phyloP scores from a whole-genome alignment of 2,113 vertebrate species.

The Aix galericulata region DNA sequence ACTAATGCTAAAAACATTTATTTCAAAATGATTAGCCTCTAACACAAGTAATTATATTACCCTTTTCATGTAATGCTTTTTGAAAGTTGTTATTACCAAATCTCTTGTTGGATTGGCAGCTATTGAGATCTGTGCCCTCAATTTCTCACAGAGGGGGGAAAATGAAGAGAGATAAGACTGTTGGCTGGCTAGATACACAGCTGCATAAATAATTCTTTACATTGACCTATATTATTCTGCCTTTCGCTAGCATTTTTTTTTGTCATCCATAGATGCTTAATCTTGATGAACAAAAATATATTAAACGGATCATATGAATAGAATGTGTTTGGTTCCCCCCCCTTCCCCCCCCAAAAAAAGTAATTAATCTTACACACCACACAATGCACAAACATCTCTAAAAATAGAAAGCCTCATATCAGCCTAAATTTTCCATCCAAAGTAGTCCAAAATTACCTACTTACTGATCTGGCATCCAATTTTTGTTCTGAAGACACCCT shows the following conservation, averaged over 20 bases:
- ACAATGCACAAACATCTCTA: background rate
- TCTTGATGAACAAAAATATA: conserved; percentile 16
- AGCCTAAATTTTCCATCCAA: conserved; percentile 4
- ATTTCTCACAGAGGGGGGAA: conserved; percentile 28
- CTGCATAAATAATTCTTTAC: conserved; percentile 51
- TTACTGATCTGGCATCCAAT: background rate
- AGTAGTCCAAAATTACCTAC: background rate
- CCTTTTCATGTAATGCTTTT: conserved; percentile 13
- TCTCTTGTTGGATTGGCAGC: conserved; percentile 1
- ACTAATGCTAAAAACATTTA: background rate
- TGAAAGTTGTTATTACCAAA: conserved; percentile 36
- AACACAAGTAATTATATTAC: conserved; percentile 30
- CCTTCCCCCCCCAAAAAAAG: too few species aligned
- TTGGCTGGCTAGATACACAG: conserved; percentile 52
- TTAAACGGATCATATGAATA: conserved; percentile 14
- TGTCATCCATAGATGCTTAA: conserved; percentile 66
- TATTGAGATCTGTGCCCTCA: conserved; percentile 48
- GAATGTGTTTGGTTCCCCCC: background rate
- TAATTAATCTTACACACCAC: background rate
- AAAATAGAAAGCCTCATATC: background rate
- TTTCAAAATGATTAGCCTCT: background rate
- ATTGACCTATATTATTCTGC: conserved; percentile 63
- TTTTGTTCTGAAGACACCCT: background rate
- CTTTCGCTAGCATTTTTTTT: conserved; percentile 45
- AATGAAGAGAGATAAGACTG: background rate